phyloP scores from a whole-genome alignment of 1,140 invertebrate genomes.

The Bactericera cockerelli region DNA sequence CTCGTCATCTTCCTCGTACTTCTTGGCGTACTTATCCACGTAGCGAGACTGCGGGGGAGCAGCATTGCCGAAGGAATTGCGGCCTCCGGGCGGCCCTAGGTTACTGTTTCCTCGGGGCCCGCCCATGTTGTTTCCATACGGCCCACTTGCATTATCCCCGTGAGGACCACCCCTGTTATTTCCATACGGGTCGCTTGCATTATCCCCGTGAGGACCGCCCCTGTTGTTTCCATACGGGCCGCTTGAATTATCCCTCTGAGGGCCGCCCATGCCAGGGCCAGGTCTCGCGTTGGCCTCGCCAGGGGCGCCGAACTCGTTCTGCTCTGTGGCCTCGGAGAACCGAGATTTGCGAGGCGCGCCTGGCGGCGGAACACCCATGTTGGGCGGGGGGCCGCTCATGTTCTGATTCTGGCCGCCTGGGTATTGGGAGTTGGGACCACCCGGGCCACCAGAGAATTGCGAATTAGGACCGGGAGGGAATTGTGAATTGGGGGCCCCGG shows the following conservation, averaged over 20 bases:
- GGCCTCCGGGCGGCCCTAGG: no score
- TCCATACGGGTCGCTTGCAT: no score
- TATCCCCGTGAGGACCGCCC: no score
- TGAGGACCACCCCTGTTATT: no score
- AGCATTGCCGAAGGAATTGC: background rate
- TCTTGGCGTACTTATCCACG: slow-evolving; percentile 4
- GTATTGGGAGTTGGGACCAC: no score
- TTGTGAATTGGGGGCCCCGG: no score
- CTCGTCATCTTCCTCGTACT: slow-evolving; percentile 4
- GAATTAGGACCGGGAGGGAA: no score
- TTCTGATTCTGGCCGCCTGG: background rate
- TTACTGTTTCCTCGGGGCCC: no score
- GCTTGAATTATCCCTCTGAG: background rate
- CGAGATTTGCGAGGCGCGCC: background rate
- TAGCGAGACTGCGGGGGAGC: background rate
- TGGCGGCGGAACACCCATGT: background rate
- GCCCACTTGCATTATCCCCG: no score
- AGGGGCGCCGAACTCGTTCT: background rate
- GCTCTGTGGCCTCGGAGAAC: no score
- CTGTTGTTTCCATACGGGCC: background rate
- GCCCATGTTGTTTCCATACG: no score
- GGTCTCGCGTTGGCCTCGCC: background rate
- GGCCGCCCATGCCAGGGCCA: background rate
- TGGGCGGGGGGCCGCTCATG: slow-evolving; percentile 12
- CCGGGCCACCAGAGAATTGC: no score